phyloP scores from a whole-genome alignment of 2,113 vertebrate genomes.

The Crotalus helleri region DNA sequence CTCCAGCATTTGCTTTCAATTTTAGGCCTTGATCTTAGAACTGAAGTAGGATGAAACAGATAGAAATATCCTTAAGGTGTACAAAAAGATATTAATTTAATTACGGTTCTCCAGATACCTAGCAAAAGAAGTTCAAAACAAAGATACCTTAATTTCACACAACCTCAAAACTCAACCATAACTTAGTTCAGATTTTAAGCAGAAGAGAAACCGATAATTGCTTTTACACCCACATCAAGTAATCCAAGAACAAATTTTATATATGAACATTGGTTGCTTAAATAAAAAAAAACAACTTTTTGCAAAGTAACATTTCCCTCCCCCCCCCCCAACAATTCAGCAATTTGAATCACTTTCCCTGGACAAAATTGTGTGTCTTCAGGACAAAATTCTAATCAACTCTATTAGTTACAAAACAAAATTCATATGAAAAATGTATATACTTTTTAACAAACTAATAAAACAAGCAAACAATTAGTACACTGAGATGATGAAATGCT shows the following conservation, averaged over 20 bases:
- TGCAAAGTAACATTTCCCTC: neutral
- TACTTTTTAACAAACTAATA: too few species aligned
- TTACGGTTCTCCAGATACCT: neutral
- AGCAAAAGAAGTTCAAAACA: neutral
- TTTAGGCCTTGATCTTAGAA: neutral
- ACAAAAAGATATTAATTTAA: neutral
- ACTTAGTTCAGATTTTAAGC: neutral
- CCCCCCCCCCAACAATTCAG: neutral
- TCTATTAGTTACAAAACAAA: too few species aligned
- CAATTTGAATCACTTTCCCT: neutral
- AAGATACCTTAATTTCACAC: neutral
- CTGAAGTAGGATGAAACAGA: neutral
- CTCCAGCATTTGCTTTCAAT: neutral
- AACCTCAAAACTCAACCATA: neutral
- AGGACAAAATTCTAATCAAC: neutral
- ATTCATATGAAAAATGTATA: too few species aligned
- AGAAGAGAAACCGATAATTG: neutral
- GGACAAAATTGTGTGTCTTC: neutral
- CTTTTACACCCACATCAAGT: neutral
- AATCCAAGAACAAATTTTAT: neutral
- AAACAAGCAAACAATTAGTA: too few species aligned
- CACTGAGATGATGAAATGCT: too few species aligned
- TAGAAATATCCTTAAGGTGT: neutral
- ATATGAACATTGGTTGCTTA: neutral
- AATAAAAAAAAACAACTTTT: neutral